A percentile compares a stretch with the other conserved stretches of the same genome.
Evolutionary conservation across 2,888 invertebrate species (phyloP).

Genomic region (Steinernema carpocapsae): DNA sequence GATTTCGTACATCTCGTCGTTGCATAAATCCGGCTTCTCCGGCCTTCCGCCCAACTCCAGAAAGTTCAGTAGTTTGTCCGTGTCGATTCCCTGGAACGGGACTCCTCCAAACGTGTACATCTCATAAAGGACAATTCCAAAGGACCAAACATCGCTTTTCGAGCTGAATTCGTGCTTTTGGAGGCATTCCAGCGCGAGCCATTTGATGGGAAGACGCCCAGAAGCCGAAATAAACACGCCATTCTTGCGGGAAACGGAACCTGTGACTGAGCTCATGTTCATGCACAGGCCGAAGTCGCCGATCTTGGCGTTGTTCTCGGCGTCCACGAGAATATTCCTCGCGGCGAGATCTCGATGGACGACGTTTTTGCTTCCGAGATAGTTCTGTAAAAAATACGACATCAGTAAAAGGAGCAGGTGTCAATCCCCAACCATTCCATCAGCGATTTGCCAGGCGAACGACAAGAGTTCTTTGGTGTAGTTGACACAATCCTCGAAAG

Average conservation of each 20-base stretch:
- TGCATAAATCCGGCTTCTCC: constrained; percentile 53
- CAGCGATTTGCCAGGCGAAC: constrained; percentile 65
- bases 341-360: constrained; percentile 65
- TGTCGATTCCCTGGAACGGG: constrained; percentile 60
- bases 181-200: constrained; percentile 62
- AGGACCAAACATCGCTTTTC: constrained; percentile 65
- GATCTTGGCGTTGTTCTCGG: constrained; percentile 60
- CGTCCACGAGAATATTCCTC: constrained; percentile 61
- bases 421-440: constrained; percentile 58
- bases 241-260: constrained; percentile 34
- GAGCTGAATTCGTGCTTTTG: constrained; percentile 56
- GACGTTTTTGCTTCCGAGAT: constrained; percentile 39
- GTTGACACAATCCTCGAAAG: constrained; percentile 60
- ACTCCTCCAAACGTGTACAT: constrained; percentile 64
- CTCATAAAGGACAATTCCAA: constrained; percentile 62
- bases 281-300: constrained; percentile 65
- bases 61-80: constrained; percentile 53
- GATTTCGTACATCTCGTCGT: constrained; percentile 60
- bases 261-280: constrained; percentile 34
- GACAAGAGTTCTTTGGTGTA: constrained; percentile 62
- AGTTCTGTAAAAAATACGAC: neutral
- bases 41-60: constrained; percentile 59
- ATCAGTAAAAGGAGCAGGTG: too few relatives aligned
- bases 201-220: constrained; percentile 63
- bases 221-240: constrained; percentile 41